Base-by-base conservation (phyloP, 2,888 invertebrate species). In the Caenorhabditis angaria region DNA sequence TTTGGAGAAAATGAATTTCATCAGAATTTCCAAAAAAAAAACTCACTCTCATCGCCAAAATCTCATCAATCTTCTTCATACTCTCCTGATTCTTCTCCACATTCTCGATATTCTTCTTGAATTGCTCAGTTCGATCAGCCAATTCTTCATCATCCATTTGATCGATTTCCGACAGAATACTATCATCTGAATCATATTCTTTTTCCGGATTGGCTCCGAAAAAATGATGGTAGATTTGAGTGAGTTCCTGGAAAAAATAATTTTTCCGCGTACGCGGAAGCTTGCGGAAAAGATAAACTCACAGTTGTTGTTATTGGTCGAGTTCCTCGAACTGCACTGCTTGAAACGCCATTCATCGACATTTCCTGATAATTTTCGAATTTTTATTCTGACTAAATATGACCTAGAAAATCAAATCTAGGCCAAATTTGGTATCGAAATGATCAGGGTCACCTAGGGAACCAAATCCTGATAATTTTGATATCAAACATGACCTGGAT, bases 101-200 rank as follows among this genome's bases (percentile, higher is more conserved):
- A 18, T 50, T 63, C 14, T 59, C 59, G 4, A 56, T 25, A n/a
- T 51, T 61, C 22, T 6, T 25, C 20, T 32, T 12, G 12, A 65
- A 29, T 1, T 53, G n/a, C 24, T 56, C 72, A 55, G 55, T 64
- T 32, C 53, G 47, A 5, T 27, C 50, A 0, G 58, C 63, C 1
- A 67, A 47, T 10, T 64, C 64, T 48, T 72, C 61, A 1, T 32
- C 64, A 29, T 60, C 55, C 72, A 72, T 67, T 10, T 51, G 14
- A 29, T 72, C 72, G 5, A 65, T 67, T 3, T 64, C 64, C n/a
- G 72, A 72, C 6, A 60, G 32, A 10, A 71, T 53, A 28, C 64
- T 64, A 58, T 72, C 72, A 25, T 71, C 71, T 1, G 71, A 71
- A 27, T 71, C 71, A 54, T 55, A 63, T 2, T 24, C 2, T 48